Base-by-base conservation (phyloP, 1,140 invertebrate genomes). In the Trachymyrmex septentrionalis region DNA sequence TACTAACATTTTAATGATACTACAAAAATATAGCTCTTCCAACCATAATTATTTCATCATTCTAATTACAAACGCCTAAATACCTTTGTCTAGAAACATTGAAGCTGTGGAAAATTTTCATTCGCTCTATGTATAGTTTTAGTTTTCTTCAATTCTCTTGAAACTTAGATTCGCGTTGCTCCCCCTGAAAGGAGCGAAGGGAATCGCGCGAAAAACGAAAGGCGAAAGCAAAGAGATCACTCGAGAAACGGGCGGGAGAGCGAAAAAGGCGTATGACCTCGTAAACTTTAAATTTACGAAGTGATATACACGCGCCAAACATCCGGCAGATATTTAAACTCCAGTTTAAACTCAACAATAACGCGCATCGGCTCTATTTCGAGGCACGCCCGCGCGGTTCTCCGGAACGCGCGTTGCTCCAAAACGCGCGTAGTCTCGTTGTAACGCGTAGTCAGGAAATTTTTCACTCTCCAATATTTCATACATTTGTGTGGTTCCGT, bases 221-320 rank as follows among this genome's bases (percentile, higher is more conserved):
- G 16, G 27, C 14, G n/a, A 57, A 5, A 27, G 10, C 27, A 4
- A 4, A 9, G 12, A 66, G 78, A 86, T 63, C 53, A 30, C 44
- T 50, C 57, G 59, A 21, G 55, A 21, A n/a, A n/a, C 19, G 55
- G 7, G 19, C n/a, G n/a, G 10, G 55, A 10, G 7, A 21, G n/a
- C 38, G 27, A 48, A 59, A 63, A 76, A 90, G 85, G 88, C 87
- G 92, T 90, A 92, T 87, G 88, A 91, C 86, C 38, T 44, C 92
- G 91, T 93, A 94, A 95, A 95, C 94, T 92, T 95, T 93, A 91
- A 95, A 95, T 95, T 95, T 95, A 95, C 94, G 92, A 94, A 94
- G 93, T 94, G 94, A 94, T 94, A 94, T 93, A 94, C 93, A 94
- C 92, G 3, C 3, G 92, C 92, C 90, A 94, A 94, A 95, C 94